These are phyloP conservation scores for Caenorhabditis becei DNA, from an alignment of 2,888 invertebrate genomes.

Conservation along the genomic window DNA sequence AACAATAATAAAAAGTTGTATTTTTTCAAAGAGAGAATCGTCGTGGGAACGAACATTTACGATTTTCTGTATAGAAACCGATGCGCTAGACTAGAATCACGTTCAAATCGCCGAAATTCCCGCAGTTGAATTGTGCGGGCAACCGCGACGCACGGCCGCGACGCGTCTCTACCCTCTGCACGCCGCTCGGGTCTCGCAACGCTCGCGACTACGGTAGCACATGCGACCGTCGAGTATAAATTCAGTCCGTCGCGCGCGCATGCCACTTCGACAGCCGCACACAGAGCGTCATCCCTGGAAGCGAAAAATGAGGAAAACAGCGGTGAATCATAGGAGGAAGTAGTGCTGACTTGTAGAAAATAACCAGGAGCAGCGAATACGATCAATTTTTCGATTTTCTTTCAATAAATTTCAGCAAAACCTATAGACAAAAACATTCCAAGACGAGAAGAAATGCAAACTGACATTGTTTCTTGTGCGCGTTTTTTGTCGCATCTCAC, in stretches of 20 bases:
- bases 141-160: constrained; percentile 41
- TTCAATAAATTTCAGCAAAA: no score
- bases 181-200: constrained; percentile 38
- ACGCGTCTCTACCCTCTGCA: constrained; percentile 19
- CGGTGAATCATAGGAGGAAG: not conserved
- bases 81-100: constrained; percentile 35
- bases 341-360: not conserved
- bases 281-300: constrained; percentile 1
- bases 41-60: not conserved
- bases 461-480: no score
- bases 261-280: not conserved
- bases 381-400: not conserved
- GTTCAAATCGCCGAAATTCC: constrained; percentile 52
- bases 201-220: constrained; percentile 31
- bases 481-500: no score
- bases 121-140: constrained; percentile 51
- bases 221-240: not conserved
- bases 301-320: not conserved
- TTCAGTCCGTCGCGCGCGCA: not conserved
- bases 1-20: not conserved
- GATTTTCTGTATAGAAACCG: not conserved
- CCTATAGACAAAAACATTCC: no score
- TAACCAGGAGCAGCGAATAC: not conserved
- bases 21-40: not conserved
- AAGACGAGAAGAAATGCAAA: no score